phyloP scores from a whole-genome alignment of 2,888 invertebrate genomes.

The Strigamia maritima region DNA sequence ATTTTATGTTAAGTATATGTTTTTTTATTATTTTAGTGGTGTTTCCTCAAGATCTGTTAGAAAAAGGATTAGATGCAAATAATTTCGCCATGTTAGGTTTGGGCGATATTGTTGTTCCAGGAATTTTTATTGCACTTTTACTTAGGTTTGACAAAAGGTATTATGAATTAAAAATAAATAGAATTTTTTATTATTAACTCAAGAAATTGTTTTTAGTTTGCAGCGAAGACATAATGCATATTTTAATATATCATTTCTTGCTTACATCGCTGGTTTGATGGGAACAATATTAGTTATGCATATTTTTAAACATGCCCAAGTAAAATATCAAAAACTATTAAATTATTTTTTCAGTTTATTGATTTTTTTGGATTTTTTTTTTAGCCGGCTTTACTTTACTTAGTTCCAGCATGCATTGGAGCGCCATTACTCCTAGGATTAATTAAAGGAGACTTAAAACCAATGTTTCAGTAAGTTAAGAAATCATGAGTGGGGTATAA shows the following conservation, averaged over 20 bases:
- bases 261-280: constrained; percentile 89
- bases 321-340: constrained; percentile 43
- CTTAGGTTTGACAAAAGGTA: constrained; percentile 85
- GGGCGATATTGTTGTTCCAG: constrained; percentile 98
- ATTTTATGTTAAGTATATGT: neutral
- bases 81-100: constrained; percentile 99
- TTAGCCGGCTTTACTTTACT: constrained; percentile 93
- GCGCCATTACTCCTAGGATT: constrained; percentile 85
- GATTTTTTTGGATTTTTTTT: constrained; percentile 45
- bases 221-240: constrained; percentile 77
- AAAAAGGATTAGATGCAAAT: constrained; percentile 81
- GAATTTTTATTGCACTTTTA: constrained; percentile 95
- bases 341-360: neutral
- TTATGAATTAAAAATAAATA: too few species aligned
- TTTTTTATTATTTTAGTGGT: constrained; percentile 66
- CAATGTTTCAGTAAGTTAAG: constrained; percentile 77
- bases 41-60: constrained; percentile 95
- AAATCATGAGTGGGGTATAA: neutral
- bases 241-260: constrained; percentile 85
- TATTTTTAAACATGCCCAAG: constrained; percentile 86
- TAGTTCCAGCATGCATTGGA: constrained; percentile 93
- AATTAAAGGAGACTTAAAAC: constrained; percentile 82
- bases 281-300: constrained; percentile 97
- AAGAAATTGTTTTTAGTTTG: constrained; percentile 58
- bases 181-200: neutral